Base-by-base conservation (phyloP, 2,113 vertebrate genomes). In the Vireo altiloquus region DNA sequence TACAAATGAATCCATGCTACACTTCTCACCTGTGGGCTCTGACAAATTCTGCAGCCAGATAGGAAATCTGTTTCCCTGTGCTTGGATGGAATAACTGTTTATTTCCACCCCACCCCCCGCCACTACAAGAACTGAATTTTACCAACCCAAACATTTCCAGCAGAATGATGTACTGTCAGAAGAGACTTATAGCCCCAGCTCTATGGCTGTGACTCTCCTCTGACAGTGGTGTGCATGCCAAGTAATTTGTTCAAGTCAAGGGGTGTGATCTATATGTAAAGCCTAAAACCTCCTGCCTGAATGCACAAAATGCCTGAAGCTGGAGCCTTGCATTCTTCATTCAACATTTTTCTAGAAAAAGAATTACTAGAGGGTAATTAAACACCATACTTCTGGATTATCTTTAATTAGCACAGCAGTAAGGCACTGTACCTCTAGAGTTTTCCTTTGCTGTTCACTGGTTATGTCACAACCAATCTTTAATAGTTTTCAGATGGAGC, bases 391-490 rank as follows among this genome's bases (percentile, higher is more conserved):
- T 86, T 91, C 60, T 89, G 87, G 69, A 82, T 90, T 93, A 74
- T 31, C 61, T 78, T 84, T 94, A 92, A 87, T 90, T 75, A 97
- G 69, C 50, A 76, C 23, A 47, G 64, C 87, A 57, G 82, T 44
- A 68, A 75, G 70, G 42, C 25, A 15, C 14, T 16, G 30, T 49
- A 81, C 47, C 68, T 79, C 65, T 53, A 52, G 87, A 93, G 68
- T 74, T 71, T 90, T 66, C 79, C 60, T 95, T 95, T 92, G 79
- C 90, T 96, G 89, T 79, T 91, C 82, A 81, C 70, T 93, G 94
- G 79, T 91, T 63, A 57, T 47, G 52, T 93, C 57, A 60, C 37
- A 89, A 85, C 69, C 59, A 68, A 75, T 82, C 78, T 90, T 87
- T 89, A 93, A 72, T 35, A 69, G 81, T 68, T 94, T 94, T 95